Evolutionary conservation across 2,888 invertebrate genomes (phyloP).

Genomic region (Drosophila atripex): DNA sequence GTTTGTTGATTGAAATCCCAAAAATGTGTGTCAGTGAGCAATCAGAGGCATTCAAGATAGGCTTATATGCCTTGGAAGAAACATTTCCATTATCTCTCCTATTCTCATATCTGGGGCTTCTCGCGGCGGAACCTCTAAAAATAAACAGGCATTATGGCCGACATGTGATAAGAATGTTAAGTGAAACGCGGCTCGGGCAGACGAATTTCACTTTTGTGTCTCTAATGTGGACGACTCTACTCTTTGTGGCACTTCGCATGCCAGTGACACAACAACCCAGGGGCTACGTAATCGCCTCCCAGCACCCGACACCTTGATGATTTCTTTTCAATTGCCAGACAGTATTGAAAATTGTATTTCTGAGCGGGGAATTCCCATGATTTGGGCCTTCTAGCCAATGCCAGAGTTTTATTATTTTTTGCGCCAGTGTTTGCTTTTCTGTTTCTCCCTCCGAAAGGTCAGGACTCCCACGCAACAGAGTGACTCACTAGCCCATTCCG

Average conservation of each 20-base stretch:
- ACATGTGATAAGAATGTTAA: constrained; percentile 43
- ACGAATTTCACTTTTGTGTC: constrained; percentile 33
- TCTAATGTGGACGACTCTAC: constrained; percentile 15
- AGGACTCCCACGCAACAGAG: constrained; percentile 13
- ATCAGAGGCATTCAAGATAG: constrained; percentile 38
- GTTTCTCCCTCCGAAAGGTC: constrained; percentile 11
- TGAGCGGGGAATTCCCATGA: constrained; percentile 20
- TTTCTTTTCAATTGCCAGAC: constrained; percentile 27
- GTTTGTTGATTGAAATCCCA: constrained; percentile 41
- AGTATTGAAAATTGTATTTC: constrained; percentile 14
- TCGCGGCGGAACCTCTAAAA: constrained; percentile 17
- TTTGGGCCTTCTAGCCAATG: constrained; percentile 13
- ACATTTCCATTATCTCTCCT: constrained; percentile 21
- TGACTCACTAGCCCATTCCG: neutral
- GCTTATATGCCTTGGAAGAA: constrained; percentile 9
- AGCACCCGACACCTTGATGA: constrained; percentile 10
- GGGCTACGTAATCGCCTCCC: constrained; percentile 32
- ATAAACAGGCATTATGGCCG: constrained; percentile 32
- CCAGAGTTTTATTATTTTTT: neutral
- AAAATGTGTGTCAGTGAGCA: constrained; percentile 58
- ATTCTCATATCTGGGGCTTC: constrained; percentile 21
- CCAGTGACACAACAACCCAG: constrained; percentile 33
- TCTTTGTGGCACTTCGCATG: constrained; percentile 22
- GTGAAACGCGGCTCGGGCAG: constrained; percentile 27
- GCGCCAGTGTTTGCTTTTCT: constrained; percentile 7